Percentiles rank a stretch among this genome's conserved stretches.
Conservation (phyloP, 2,888 invertebrate species). For the Pycnomerus fuliginosus region DNA sequence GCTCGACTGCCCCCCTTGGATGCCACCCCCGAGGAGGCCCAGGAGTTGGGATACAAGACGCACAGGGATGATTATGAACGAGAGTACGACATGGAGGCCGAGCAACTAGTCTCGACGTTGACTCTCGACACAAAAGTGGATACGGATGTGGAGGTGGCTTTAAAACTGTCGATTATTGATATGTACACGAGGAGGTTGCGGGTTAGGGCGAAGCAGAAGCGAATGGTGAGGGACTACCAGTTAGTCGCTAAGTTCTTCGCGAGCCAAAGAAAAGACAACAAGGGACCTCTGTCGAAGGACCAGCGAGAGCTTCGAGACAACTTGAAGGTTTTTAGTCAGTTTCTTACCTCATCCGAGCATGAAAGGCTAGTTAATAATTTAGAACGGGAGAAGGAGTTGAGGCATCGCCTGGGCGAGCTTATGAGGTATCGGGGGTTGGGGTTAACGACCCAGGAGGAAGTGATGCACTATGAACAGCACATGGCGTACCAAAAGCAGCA, state of each 20-base stretch:
- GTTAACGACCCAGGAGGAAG: slow-evolving; percentile 79
- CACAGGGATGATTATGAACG: slow-evolving; percentile 95
- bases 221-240: slow-evolving; percentile 87
- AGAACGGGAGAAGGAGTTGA: slow-evolving; percentile 81
- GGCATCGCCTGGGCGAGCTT: slow-evolving; percentile 78
- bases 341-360: slow-evolving; percentile 83
- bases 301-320: slow-evolving; percentile 83
- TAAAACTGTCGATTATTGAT: slow-evolving; percentile 90
- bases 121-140: slow-evolving; percentile 80
- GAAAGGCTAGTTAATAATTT: slow-evolving; percentile 75
- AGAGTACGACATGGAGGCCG: slow-evolving; percentile 91
- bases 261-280: slow-evolving; percentile 54
- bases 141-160: slow-evolving; percentile 82
- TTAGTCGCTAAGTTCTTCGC: slow-evolving; percentile 84
- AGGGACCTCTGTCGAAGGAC: slow-evolving; percentile 66
- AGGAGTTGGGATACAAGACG: slow-evolving; percentile 90
- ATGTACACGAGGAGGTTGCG: slow-evolving; percentile 82
- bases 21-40: slow-evolving; percentile 80
- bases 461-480: slow-evolving; percentile 84
- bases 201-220: slow-evolving; percentile 85
- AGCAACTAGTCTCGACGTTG: slow-evolving; percentile 83
- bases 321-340: slow-evolving; percentile 83
- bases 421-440: slow-evolving; percentile 84
- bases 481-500: slow-evolving; percentile 64
- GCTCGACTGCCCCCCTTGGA: slow-evolving; percentile 78